Base-by-base conservation (phyloP, 1,140 invertebrate genomes). In the Drosophila nigromelanica region DNA sequence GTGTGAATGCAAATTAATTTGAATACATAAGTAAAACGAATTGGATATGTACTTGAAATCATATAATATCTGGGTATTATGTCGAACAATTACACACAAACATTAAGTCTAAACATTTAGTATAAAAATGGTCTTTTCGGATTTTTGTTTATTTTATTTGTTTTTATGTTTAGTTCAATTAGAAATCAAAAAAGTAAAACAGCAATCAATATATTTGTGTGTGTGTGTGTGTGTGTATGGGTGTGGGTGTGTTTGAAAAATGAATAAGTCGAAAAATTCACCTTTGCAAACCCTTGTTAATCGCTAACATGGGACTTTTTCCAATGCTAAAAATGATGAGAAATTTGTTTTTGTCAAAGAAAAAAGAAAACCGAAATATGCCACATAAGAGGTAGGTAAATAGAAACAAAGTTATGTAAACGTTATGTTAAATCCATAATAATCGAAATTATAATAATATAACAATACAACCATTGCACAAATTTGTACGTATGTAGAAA, bases 201-300 rank as follows among this genome's bases (percentile, higher is more conserved):
- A 56, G 60, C 70, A 74, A 73, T 73, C 59, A 64, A 63, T 55
- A 73, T 37, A 50, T 63, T 42, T 76, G 64, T 35, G 45, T 55
- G 37, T 59, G 45, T 64, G 21, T 60, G 69, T 52, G 51, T 58
- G 51, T 37, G 15, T n/a, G n/a, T n/a, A n/a, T 63, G 2, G 39
- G 33, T 45, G 14, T 70, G 33, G 30, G 54, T 58, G 62, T 60
- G 40, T 74, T 58, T 70, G 48, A 61, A 51, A 89, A 89, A 89
- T 82, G 67, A 82, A 74, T 61, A 89, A 90, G 75, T 68, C 76
- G 63, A 78, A 76, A 69, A 89, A 89, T 89, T 91, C 95, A 97
- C 95, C 96, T 95, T 93, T 96, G 96, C 92, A 97, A 94, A 93
- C 96, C 96, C 95, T 96, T 97, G 94, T 96, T 96, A 94, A 96